These are phyloP conservation scores for Catocala sponsa DNA, from an alignment of 2,888 invertebrate genomes.

Conservation along the genomic window DNA sequence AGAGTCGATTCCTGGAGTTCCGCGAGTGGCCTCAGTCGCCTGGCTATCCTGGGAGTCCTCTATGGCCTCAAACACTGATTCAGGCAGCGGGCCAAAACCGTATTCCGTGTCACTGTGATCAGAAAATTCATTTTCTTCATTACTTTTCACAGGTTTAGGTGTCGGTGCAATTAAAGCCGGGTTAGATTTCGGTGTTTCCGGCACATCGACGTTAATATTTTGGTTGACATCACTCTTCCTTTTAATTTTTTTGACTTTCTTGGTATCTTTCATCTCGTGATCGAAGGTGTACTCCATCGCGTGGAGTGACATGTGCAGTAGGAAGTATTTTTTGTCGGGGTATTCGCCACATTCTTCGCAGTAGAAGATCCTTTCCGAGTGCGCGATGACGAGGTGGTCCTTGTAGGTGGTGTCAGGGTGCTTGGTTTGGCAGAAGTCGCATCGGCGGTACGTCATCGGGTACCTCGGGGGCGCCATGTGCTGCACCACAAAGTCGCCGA, in stretches of 20 bases:
- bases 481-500: conserved; percentile 9
- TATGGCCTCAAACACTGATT: conserved; percentile 71
- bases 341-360: conserved; percentile 77
- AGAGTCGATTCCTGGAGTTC: conserved; percentile 9
- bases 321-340: conserved; percentile 66
- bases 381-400: conserved; percentile 66
- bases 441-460: conserved; percentile 25
- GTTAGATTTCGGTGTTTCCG: background rate
- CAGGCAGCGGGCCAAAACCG: conserved; percentile 64
- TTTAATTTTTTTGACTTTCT: conserved; percentile 6
- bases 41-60: conserved; percentile 73
- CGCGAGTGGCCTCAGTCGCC: conserved; percentile 39
- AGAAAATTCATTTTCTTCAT: conserved; percentile 59
- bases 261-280: background rate
- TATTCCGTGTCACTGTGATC: conserved; percentile 66
- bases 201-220: background rate
- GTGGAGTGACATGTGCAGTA: conserved; percentile 75
- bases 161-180: background rate
- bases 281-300: conserved; percentile 58
- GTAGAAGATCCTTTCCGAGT: conserved; percentile 69
- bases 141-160: background rate
- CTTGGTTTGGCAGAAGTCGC: conserved; percentile 58
- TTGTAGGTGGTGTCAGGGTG: conserved; percentile 37
- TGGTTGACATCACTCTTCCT: conserved; percentile 6
- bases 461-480: conserved; percentile 16